Conservation (phyloP, 2,888 invertebrate species). For the Thereva nobilitata region DNA sequence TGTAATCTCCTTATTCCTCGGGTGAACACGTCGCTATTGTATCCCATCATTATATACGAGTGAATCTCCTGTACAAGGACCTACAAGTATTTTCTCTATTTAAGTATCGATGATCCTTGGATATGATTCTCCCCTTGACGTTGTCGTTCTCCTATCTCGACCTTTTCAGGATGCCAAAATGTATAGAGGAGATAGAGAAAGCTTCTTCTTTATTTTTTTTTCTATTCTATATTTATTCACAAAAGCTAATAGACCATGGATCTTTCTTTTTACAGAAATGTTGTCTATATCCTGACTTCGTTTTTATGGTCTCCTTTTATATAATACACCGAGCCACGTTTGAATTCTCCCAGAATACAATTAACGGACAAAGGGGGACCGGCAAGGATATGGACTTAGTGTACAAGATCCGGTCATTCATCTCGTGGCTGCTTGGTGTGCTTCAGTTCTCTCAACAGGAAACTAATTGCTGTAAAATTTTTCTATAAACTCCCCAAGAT, state of each 20-base stretch:
- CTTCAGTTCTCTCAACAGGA: not conserved
- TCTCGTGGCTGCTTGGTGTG: not conserved
- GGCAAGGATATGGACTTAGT: not conserved
- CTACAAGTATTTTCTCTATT: not conserved
- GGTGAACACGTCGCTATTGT: constrained; percentile 25
- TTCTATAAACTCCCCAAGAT: not conserved
- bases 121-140: not conserved
- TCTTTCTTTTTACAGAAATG: not conserved
- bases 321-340: not conserved
- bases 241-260: constrained; percentile 7
- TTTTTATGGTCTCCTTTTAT: not conserved
- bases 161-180: not conserved
- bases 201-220: not conserved
- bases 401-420: not conserved
- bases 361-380: not conserved
- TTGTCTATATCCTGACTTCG: not conserved
- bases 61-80: constrained; percentile 1
- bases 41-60: not conserved
- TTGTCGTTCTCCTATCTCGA: not conserved
- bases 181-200: not conserved
- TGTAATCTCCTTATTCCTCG: constrained; percentile 30
- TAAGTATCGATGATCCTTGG: not conserved
- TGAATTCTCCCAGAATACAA: not conserved
- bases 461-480: constrained; percentile 13
- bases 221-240: not conserved